These are phyloP conservation scores for Stenurella melanura DNA, from an alignment of 2,888 invertebrate species.

Conservation along the genomic window DNA sequence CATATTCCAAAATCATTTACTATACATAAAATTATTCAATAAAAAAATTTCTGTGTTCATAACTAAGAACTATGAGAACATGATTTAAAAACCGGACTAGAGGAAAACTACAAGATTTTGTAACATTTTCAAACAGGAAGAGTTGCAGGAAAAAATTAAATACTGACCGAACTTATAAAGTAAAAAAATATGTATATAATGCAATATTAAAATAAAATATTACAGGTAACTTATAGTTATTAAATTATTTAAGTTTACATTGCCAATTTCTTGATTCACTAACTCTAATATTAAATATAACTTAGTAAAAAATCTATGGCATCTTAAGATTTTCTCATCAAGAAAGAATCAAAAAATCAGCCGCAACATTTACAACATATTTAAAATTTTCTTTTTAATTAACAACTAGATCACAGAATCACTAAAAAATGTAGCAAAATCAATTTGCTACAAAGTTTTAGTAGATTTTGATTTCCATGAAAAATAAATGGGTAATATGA, in stretches of 20 bases:
- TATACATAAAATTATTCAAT: constrained; percentile 31
- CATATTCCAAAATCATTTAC: constrained; percentile 21
- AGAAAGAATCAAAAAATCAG: constrained; percentile 52
- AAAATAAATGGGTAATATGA: constrained; percentile 44
- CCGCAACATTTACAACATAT: constrained; percentile 44
- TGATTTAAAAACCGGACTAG: constrained; percentile 49
- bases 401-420: constrained; percentile 55
- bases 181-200: constrained; percentile 40
- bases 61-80: constrained; percentile 32
- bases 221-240: constrained; percentile 57
- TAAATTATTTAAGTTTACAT: constrained; percentile 42
- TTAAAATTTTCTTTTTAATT: constrained; percentile 34
- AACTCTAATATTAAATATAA: constrained; percentile 41
- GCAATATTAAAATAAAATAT: constrained; percentile 42
- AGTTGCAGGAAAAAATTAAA: constrained; percentile 44
- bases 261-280: constrained; percentile 51
- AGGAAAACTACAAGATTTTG: constrained; percentile 33
- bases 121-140: constrained; percentile 43
- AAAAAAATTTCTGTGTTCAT: constrained; percentile 14
- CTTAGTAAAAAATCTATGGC: constrained; percentile 51
- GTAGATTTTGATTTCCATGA: constrained; percentile 48
- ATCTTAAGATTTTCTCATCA: constrained; percentile 52
- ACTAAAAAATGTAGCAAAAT: constrained; percentile 48
- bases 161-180: constrained; percentile 56
- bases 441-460: constrained; percentile 44